Evolutionary conservation across 2,888 invertebrate species (phyloP).

Genomic region (Phasia obesa): DNA sequence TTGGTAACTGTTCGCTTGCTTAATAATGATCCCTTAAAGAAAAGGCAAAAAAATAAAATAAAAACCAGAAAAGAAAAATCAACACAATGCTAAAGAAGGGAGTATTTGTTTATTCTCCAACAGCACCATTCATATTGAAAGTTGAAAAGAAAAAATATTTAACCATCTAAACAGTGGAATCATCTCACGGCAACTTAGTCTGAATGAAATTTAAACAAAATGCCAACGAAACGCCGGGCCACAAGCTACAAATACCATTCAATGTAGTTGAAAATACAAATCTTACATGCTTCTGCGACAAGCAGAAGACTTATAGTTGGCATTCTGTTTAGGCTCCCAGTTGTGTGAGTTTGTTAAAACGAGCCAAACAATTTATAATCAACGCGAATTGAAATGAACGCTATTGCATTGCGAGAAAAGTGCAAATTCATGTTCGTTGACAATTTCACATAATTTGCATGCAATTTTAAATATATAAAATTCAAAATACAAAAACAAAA

Average conservation of each 20-base stretch:
- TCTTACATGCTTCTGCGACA: background rate
- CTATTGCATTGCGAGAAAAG: slow-evolving; percentile 79
- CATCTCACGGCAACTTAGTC: slow-evolving; percentile 4
- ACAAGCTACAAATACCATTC: slow-evolving; percentile 9
- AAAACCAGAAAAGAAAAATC: slow-evolving; percentile 10
- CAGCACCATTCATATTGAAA: slow-evolving; percentile 6
- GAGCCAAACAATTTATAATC: slow-evolving; percentile 74
- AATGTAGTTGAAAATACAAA: background rate
- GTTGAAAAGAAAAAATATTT: slow-evolving; percentile 8
- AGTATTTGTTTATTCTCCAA: slow-evolving; percentile 36
- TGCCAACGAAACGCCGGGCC: background rate
- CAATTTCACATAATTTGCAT: slow-evolving; percentile 79
- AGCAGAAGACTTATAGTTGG: background rate
- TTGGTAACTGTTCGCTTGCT: slow-evolving; percentile 1
- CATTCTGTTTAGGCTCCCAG: slow-evolving; percentile 5
- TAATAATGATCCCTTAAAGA: slow-evolving; percentile 49
- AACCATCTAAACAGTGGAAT: slow-evolving; percentile 16
- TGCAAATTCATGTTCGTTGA: slow-evolving; percentile 81
- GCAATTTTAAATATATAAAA: slow-evolving; percentile 63
- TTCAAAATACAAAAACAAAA: slow-evolving; percentile 27
- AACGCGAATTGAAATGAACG: slow-evolving; percentile 76
- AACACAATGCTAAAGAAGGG: slow-evolving; percentile 48
- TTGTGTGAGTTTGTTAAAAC: slow-evolving; percentile 35
- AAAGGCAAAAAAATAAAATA: slow-evolving; percentile 1
- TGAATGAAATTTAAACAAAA: background rate